phyloP scores from a whole-genome alignment of 2,888 invertebrate genomes.

The Apoda limacodes region DNA sequence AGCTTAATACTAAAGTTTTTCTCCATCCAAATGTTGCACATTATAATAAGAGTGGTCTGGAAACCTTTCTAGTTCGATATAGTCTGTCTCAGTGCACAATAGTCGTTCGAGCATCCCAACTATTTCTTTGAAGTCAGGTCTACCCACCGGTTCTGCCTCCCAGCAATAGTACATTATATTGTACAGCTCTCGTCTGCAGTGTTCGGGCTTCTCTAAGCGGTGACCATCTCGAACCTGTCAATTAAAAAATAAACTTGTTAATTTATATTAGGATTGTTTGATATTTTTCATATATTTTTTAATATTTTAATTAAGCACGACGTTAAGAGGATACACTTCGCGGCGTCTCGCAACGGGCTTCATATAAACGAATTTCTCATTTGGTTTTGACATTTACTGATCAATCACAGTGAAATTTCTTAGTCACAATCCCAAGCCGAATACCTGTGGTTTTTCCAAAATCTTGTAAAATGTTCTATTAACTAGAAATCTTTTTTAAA shows the following conservation, averaged over 20 bases:
- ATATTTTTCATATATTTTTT: not conserved
- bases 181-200: slow-evolving; percentile 91
- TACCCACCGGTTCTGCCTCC: slow-evolving; percentile 85
- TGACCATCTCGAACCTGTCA: slow-evolving; percentile 88
- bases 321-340: too few species aligned
- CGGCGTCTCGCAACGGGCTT: too few species aligned
- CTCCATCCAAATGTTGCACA: slow-evolving; percentile 85
- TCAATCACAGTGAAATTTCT: too few species aligned
- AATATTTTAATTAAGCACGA: not conserved
- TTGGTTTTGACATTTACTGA: too few species aligned
- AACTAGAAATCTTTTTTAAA: too few species aligned
- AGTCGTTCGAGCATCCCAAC: slow-evolving; percentile 84
- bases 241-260: slow-evolving; percentile 6
- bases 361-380: too few species aligned
- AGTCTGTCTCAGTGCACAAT: slow-evolving; percentile 90
- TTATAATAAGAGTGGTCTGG: slow-evolving; percentile 95
- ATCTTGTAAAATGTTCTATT: too few species aligned
- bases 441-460: too few species aligned
- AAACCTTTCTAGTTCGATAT: slow-evolving; percentile 91
- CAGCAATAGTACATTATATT: slow-evolving; percentile 97
- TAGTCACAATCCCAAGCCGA: too few species aligned
- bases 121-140: slow-evolving; percentile 88
- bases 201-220: slow-evolving; percentile 91
- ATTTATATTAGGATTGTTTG: not conserved
- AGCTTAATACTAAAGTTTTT: too few species aligned